A percentile compares a stretch with the other conserved stretches of the same genome.
Evolutionary conservation across 2,113 vertebrate genomes (phyloP).

Genomic region (Petroica traversi): DNA sequence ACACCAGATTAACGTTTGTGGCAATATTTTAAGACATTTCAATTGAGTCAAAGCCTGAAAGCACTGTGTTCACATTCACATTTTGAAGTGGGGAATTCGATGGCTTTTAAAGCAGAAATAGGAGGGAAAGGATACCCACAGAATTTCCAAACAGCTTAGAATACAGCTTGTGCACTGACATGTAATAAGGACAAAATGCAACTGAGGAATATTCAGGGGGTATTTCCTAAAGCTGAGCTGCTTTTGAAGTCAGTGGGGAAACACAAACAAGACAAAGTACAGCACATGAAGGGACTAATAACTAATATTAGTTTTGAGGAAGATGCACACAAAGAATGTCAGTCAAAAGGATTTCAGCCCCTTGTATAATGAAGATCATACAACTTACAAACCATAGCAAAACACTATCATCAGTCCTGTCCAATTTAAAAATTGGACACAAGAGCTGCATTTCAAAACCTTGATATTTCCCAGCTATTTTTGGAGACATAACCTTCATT

Average conservation of each 20-base stretch:
- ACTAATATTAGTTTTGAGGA: neutral
- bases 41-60: neutral
- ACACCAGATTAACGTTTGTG: neutral
- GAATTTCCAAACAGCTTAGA: neutral
- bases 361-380: rapidly evolving
- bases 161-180: neutral
- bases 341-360: neutral
- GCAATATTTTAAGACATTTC: neutral
- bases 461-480: neutral
- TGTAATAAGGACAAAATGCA: neutral
- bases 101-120: neutral
- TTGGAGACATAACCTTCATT: neutral
- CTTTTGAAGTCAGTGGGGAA: neutral
- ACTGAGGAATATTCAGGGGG: neutral
- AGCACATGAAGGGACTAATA: rapidly evolving
- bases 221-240: neutral
- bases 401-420: neutral
- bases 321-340: neutral
- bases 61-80: neutral
- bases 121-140: neutral
- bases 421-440: neutral
- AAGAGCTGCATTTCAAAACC: neutral
- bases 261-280: neutral
- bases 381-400: neutral
- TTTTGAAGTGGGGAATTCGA: neutral